A percentile compares a stretch with the other conserved stretches of the same genome.
Evolutionary conservation across 1,140 invertebrate species (phyloP).

Genomic region (Teleogryllus occipitalis): DNA sequence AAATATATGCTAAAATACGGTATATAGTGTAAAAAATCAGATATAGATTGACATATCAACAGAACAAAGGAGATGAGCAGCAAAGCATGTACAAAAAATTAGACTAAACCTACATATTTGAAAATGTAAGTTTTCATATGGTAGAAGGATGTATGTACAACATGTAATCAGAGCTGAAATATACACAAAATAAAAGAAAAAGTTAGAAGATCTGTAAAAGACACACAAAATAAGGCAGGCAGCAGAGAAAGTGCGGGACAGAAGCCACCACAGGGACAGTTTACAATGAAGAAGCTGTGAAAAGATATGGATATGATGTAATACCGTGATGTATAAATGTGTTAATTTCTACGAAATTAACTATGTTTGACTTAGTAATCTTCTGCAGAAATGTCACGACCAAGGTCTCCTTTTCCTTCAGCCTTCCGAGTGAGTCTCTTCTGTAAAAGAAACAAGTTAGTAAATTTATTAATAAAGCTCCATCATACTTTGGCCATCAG

Average conservation of each 20-base stretch:
- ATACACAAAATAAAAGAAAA: neutral
- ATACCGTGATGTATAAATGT: neutral
- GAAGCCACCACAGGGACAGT: neutral
- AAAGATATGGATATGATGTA: neutral
- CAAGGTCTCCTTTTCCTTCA: neutral
- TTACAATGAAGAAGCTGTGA: neutral
- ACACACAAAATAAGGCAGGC: neutral
- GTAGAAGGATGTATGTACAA: neutral
- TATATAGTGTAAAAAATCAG: too few relatives aligned
- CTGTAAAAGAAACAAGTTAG: neutral
- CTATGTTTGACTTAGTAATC: neutral
- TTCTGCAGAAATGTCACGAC: neutral
- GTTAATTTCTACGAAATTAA: neutral
- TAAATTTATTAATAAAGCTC: neutral
- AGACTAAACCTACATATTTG: neutral
- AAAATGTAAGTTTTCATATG: neutral
- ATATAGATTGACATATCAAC: too few relatives aligned
- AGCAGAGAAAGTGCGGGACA: neutral
- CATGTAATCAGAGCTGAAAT: neutral
- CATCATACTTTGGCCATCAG: too few relatives aligned
- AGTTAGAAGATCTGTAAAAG: neutral
- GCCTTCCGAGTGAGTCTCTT: neutral
- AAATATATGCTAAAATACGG: too few relatives aligned
- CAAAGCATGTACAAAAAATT: neutral
- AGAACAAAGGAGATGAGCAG: neutral